Percentiles rank a stretch among this genome's conserved stretches.
These are phyloP conservation scores for Diarsia brunnea DNA, from an alignment of 2,888 invertebrate species.

Conservation along the genomic window DNA sequence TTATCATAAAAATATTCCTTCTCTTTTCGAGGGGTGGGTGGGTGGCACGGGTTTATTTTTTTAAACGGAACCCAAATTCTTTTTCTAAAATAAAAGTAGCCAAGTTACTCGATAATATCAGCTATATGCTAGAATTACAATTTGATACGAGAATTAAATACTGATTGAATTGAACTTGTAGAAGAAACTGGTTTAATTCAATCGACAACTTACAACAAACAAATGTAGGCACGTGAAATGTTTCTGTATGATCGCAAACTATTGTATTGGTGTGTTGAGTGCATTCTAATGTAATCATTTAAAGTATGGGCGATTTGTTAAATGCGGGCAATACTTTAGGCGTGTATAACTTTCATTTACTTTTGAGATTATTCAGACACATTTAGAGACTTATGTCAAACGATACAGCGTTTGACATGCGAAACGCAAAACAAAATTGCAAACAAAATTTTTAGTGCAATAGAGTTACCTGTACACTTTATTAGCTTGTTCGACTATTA, in stretches of 20 bases:
- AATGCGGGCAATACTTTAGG: not conserved
- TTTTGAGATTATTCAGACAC: too few species aligned
- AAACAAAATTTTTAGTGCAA: too few species aligned
- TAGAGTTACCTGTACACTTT: too few species aligned
- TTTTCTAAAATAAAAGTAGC: not conserved
- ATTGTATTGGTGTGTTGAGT: constrained; percentile 30
- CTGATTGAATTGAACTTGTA: not conserved
- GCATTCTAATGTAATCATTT: constrained; percentile 24
- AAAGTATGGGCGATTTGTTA: not conserved
- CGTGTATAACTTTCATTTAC: not conserved
- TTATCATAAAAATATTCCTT: not conserved
- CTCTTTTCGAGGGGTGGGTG: too few species aligned
- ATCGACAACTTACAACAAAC: not conserved
- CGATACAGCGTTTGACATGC: too few species aligned
- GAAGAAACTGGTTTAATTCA: not conserved
- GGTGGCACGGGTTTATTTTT: not conserved
- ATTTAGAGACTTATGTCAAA: too few species aligned
- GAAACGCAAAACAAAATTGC: too few species aligned
- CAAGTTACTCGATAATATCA: not conserved
- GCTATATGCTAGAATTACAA: not conserved
- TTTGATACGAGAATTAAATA: not conserved
- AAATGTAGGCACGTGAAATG: constrained; percentile 1
- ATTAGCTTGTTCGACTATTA: too few species aligned
- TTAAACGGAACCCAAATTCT: not conserved
- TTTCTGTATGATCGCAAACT: constrained; percentile 23